Evolutionary conservation across 1,140 invertebrate species (phyloP), one percentile per base, ranked within the genome.

Genomic region (Pectinophora gossypiella): DNA sequence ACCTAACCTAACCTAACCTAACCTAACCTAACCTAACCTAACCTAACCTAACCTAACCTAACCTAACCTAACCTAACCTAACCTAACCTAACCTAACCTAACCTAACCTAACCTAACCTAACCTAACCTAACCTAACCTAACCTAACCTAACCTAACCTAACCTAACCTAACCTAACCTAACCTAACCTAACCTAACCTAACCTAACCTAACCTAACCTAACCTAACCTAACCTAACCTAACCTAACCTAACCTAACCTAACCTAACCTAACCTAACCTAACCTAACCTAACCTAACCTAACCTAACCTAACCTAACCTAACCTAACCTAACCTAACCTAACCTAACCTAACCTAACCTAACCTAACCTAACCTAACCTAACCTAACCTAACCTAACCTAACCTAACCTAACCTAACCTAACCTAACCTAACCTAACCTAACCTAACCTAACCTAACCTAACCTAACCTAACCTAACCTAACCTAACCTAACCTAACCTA

Each of bases 31-130:
- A n/a, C n/a, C n/a, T n/a, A n/a, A n/a, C n/a, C n/a, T n/a, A n/a
- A n/a, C n/a, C n/a, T n/a, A n/a, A n/a, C n/a, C n/a, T n/a, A n/a
- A n/a, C n/a, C n/a, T n/a, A n/a, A n/a, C n/a, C n/a, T n/a, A n/a
- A n/a, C n/a, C n/a, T n/a, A n/a, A n/a, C n/a, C n/a, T n/a, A n/a
- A n/a, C n/a, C n/a, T n/a, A n/a, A n/a, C n/a, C n/a, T n/a, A n/a
- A n/a, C n/a, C n/a, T n/a, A n/a, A n/a, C n/a, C n/a, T n/a, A n/a
- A n/a, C n/a, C n/a, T 15, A 32, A 12, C 13, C 56, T 51, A 69
- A 70, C 49, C 55, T 59, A 61, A 70, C 45, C 66, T 51, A 70
- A 62, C 61, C 56, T 67, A 70, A 68, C 60, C 54, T 68, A 72
- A 67, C 68, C 61, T 53, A 72, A 63, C 63, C 50, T 59, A 61